A percentile compares a stretch with the other conserved stretches of the same genome.
Evolutionary conservation across 2,888 invertebrate genomes (phyloP).

Genomic region (Lutraria lutraria): DNA sequence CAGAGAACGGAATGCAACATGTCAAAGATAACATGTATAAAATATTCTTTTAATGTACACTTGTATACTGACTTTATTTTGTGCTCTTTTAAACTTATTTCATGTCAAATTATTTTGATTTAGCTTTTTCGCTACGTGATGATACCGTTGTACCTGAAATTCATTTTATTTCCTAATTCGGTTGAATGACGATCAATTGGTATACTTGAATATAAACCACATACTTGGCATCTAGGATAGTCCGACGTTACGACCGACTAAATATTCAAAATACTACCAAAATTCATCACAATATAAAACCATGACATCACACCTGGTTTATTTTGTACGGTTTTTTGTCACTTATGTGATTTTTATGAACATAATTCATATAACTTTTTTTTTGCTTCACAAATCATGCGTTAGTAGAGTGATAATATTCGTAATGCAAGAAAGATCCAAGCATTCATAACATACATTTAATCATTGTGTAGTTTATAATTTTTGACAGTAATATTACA

Average conservation of each 20-base stretch:
- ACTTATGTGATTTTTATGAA: neutral
- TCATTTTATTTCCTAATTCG: neutral
- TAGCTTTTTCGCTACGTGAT: neutral
- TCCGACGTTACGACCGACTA: neutral
- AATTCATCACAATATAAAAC: neutral
- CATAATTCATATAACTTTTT: neutral
- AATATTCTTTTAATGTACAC: too few relatives aligned
- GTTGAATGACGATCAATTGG: neutral
- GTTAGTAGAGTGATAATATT: neutral
- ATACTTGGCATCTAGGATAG: neutral
- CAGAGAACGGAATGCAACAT: too few relatives aligned
- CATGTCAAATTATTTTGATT: too few relatives aligned
- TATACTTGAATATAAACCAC: neutral
- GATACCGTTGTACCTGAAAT: neutral
- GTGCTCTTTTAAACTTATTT: too few relatives aligned
- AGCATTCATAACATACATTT: neutral
- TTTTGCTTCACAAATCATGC: constrained; percentile 14
- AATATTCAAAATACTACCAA: neutral
- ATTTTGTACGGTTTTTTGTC: neutral
- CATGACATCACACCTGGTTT: neutral
- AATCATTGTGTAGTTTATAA: neutral
- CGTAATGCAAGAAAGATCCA: neutral
- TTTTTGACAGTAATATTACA: neutral
- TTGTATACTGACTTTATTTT: too few relatives aligned
- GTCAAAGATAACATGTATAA: too few relatives aligned